These are phyloP conservation scores for Megamerina dolium DNA, from an alignment of 2,888 invertebrate species.

Conservation along the genomic window DNA sequence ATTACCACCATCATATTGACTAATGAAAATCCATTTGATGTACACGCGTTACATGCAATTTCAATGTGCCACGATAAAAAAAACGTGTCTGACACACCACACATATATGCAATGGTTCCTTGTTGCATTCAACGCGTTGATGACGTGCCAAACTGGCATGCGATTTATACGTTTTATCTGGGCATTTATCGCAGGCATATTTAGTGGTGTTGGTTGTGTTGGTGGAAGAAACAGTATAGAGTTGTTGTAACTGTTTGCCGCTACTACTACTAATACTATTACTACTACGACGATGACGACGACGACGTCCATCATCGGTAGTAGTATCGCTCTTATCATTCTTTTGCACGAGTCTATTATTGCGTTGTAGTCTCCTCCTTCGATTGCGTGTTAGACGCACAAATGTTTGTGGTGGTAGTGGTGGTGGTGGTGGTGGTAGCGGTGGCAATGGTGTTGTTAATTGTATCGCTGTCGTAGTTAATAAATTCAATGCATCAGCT, in stretches of 20 bases:
- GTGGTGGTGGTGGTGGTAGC: neutral
- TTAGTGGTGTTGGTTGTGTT: too few relatives aligned
- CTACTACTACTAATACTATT: neutral
- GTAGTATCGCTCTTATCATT: too few relatives aligned
- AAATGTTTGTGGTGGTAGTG: too few relatives aligned
- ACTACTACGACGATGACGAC: neutral
- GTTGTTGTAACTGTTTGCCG: neutral
- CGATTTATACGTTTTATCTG: conserved; percentile 36
- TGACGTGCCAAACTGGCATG: conserved; percentile 48
- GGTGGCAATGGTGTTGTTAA: neutral
- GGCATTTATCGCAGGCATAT: conserved; percentile 27
- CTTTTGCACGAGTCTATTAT: neutral
- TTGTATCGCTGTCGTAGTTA: too few relatives aligned
- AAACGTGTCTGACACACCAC: conserved; percentile 40
- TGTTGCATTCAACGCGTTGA: conserved; percentile 51
- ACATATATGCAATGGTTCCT: conserved; percentile 50
- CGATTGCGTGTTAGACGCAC: conserved; percentile 5
- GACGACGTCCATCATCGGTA: neutral
- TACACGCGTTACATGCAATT: conserved; percentile 23
- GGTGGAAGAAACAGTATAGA: too few relatives aligned
- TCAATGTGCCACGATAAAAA: conserved; percentile 31
- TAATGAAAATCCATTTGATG: conserved; percentile 9
- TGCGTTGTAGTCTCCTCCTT: too few relatives aligned
- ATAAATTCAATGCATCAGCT: too few relatives aligned
- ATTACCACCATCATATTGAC: too few relatives aligned